A percentile compares a stretch with the other conserved stretches of the same genome.
phyloP scores from a whole-genome alignment of 2,888 invertebrate species.

The Melieria picta region DNA sequence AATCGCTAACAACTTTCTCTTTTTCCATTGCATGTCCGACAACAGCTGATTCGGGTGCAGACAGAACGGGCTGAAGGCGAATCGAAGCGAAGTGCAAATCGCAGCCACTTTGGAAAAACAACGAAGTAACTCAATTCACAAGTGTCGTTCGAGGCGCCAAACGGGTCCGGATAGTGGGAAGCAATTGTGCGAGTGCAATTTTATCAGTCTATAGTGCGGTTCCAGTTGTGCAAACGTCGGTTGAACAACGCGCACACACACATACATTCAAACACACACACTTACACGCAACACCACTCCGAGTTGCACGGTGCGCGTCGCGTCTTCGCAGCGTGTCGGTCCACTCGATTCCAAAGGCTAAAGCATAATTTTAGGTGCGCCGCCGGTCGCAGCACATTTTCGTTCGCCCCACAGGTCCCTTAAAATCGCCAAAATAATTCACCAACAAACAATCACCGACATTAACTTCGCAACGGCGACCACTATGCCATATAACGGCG shows the following conservation, averaged over 20 bases:
- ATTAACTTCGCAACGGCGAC: slow-evolving; percentile 57
- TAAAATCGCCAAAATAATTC: slow-evolving; percentile 59
- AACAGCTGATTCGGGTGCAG: no score
- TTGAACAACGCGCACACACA: neutral
- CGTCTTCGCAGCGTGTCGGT: slow-evolving; percentile 2
- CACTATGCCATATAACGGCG: slow-evolving; percentile 64
- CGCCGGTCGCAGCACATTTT: slow-evolving; percentile 25
- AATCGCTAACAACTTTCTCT: no score
- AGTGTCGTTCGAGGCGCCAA: no score
- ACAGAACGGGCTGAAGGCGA: no score
- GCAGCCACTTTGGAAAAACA: no score
- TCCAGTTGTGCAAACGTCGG: neutral
- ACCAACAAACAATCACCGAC: slow-evolving; percentile 53
- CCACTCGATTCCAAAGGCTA: neutral
- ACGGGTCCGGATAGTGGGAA: no score
- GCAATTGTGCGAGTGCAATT: no score
- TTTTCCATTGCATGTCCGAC: no score
- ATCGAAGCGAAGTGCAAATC: no score
- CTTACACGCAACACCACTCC: neutral
- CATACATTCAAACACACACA: neutral
- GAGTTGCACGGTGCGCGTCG: slow-evolving; percentile 12
- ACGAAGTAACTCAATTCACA: no score
- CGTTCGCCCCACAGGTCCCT: slow-evolving; percentile 16
- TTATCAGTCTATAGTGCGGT: no score
- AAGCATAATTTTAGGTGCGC: slow-evolving; percentile 9